Evolutionary conservation across 2,888 invertebrate genomes (phyloP), one percentile per base, ranked within the genome.

Genomic region (Stomorhina lunata): DNA sequence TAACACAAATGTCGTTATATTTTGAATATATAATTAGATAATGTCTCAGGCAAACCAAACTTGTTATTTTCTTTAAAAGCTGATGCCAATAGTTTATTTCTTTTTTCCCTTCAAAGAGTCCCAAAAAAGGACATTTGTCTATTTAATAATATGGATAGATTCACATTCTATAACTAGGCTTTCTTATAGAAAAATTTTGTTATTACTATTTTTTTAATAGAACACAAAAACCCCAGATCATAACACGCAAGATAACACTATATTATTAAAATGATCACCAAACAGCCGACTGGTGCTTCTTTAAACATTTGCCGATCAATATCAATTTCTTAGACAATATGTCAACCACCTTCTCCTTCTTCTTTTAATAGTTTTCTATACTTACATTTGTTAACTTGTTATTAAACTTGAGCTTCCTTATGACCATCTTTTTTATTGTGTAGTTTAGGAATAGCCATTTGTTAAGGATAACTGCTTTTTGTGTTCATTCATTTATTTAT

Each of bases 21-120:
- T 86, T 88, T 89, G 88, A 89, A 89, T 89, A 89, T 89, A 87
- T 89, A 88, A 89, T 89, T 88, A 89, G 88, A 88, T 77, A 84
- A 78, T 78, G 66, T 68, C 59, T 66, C 27, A 37, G n/a, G n/a
- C n/a, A 45, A 68, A 27, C 34, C 50, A 65, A 78, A 69, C 78
- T 69, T 81, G 72, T 68, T 81, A 79, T 73, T 25, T 37, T 32
- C 17, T 32, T 57, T n/a, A 4, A 27, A 25, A 50, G 25, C 55
- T 40, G 20, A 17, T 57, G 55, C 55, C 25, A 68, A 57, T 69
- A 66, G 15, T 29, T 22, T 40, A 2, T n/a, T 43, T 43, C 43
- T 0, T 2, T 4, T n/a, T 6, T 43, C 6, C 43, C 17, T 15
- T 10, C 6, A 9, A 61, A 22, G 34, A 40, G 66, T 53, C 72